Base-by-base conservation (phyloP, 2,113 vertebrate species). In the Ia io region DNA sequence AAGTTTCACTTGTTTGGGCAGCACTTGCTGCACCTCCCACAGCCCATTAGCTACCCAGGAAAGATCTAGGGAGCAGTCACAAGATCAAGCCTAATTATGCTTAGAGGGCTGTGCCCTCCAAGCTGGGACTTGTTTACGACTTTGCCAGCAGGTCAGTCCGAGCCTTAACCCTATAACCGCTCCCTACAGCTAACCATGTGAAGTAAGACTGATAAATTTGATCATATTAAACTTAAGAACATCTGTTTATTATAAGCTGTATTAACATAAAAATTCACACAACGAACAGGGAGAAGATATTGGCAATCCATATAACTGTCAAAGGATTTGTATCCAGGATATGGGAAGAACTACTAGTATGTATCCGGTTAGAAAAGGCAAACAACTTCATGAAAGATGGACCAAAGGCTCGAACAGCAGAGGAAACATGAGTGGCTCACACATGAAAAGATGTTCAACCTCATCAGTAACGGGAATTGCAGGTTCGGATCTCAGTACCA, bases 401-500 rank as follows among this genome's bases (percentile, higher is more conserved):
- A 44, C 35, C 17, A 42, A 56, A 78, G 61, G 5, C 11, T 9
- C 0, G 7, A 76, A 3, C 40, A 32, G 32, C 44, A 40, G 23
- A 59, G 63, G 49, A 56, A 59, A 18, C 16, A 4, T 2, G 44
- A n/a, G 8, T 16, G 56, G 61, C 32, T n/a, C 73, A 47, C 83
- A 30, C 37, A 1, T 0, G 25, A 23, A 28, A 9, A 12, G 16
- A 22, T 44, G 61, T 40, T 11, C 37, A 10, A 11, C 6, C 3
- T 56, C 35, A 3, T 10, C 47, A 6, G 10, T 3, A 10, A 42
- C 1, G 8, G 4, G 7, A 22, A 88, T 6, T 25, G 30, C 40
- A 18, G 37, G 25, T 2, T 8, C 22, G 0, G 5, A 20, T 23
- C 14, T 4, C 44, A 10, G 9, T 7, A 53, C 11, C 1, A 0